A percentile compares a stretch with the other conserved stretches of the same genome.
Evolutionary conservation across 1,140 invertebrate species (phyloP).

Genomic region (Nasonia vitripennis): DNA sequence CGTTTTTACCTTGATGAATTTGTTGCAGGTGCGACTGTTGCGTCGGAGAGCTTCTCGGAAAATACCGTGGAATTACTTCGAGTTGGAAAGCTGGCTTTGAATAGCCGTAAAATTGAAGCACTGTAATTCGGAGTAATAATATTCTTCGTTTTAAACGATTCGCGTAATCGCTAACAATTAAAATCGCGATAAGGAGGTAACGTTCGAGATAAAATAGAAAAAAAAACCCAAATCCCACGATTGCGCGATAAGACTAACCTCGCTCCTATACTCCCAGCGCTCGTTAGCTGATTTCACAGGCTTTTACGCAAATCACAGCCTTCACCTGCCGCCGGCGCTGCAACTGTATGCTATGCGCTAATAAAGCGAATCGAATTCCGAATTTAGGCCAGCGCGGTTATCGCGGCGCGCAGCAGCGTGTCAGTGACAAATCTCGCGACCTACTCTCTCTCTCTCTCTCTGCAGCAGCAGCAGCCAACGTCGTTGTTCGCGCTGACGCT

Average conservation of each 20-base stretch:
- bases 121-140: not conserved
- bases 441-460: not conserved
- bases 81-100: not conserved
- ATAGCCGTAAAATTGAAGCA: not conserved
- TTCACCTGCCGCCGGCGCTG: not conserved
- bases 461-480: not conserved
- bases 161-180: no score
- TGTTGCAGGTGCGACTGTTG: not conserved
- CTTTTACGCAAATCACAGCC: not conserved
- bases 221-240: no score
- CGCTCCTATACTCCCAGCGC: not conserved
- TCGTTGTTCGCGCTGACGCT: constrained; percentile 29
- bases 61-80: not conserved
- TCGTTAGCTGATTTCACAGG: constrained; percentile 25
- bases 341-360: not conserved
- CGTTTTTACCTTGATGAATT: not conserved
- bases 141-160: not conserved
- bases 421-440: constrained; percentile 38
- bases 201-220: not conserved
- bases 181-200: no score
- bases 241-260: no score
- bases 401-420: constrained; percentile 13
- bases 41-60: no score
- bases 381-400: constrained; percentile 35
- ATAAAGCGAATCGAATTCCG: constrained; percentile 45